Conservation (phyloP, 2,888 invertebrate species). For the Caenorhabditis sp. region DNA sequence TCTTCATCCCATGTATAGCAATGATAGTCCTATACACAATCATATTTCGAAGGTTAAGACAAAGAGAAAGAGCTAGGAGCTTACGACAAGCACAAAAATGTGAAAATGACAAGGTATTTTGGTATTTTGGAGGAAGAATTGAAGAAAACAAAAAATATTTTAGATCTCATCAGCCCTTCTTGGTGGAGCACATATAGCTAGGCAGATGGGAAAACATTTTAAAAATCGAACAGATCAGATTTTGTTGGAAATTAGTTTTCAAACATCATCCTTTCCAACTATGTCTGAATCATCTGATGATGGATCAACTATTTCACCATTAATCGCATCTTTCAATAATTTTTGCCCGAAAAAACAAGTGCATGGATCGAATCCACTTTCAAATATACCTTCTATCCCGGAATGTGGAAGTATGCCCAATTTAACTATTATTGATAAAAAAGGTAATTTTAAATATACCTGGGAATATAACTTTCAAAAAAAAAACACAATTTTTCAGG, state of each 20-base stretch:
- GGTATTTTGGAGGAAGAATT: not conserved
- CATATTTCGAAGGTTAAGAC: conserved; percentile 86
- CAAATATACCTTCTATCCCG: conserved; percentile 32
- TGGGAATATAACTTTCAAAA: too few relatives aligned
- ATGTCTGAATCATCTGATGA: conserved; percentile 58
- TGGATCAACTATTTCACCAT: conserved; percentile 48
- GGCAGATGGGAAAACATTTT: conserved; percentile 66
- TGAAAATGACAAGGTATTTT: conserved; percentile 47
- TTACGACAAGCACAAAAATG: conserved; percentile 44
- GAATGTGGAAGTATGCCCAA: conserved; percentile 52
- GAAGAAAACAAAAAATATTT: not conserved
- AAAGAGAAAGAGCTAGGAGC: conserved; percentile 68
- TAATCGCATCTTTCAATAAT: conserved; percentile 40
- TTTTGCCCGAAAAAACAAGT: conserved; percentile 17
- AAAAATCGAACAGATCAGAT: conserved; percentile 67
- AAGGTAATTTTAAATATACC: too few relatives aligned
- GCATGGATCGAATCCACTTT: conserved; percentile 11
- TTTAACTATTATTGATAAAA: conserved; percentile 29
- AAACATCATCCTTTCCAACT: conserved; percentile 69
- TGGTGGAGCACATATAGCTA: conserved; percentile 66
- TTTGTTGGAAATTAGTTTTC: conserved; percentile 66
- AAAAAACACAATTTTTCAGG: too few relatives aligned
- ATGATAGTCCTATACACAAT: conserved; percentile 85
- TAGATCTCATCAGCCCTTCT: conserved; percentile 66
- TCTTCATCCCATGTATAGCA: conserved; percentile 96